These are phyloP conservation scores for Phocoena sinus DNA, from an alignment of 2,113 vertebrate species.

Conservation along the genomic window DNA sequence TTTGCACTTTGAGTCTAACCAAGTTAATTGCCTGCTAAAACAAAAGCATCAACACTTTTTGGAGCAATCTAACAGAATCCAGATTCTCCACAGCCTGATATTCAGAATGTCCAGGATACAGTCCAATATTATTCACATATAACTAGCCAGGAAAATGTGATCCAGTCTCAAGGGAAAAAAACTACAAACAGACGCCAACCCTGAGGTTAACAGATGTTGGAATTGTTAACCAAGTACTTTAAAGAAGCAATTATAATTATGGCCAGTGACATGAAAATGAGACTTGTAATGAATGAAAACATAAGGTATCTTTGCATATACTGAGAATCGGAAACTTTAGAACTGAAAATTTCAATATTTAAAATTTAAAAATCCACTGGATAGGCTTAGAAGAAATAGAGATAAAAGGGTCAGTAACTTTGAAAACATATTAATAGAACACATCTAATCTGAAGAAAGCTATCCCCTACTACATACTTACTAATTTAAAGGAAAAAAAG, in stretches of 20 bases:
- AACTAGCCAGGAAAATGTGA: constrained; percentile 44
- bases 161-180: not conserved
- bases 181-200: not conserved
- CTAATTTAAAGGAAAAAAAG: not conserved
- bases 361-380: not conserved
- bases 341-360: not conserved
- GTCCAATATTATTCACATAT: not conserved
- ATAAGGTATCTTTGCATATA: not conserved
- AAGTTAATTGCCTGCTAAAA: not conserved
- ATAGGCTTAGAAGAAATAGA: not conserved
- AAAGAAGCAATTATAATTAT: not conserved
- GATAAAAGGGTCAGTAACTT: not conserved
- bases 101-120: not conserved
- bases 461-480: not conserved
- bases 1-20: not conserved
- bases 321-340: not conserved
- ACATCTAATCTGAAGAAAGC: not conserved
- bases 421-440: not conserved
- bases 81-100: constrained; percentile 28
- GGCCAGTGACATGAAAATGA: not conserved
- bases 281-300: not conserved
- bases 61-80: constrained; percentile 42
- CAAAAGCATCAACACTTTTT: constrained; percentile 19
- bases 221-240: not conserved
- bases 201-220: not conserved